Percentiles rank a stretch among this genome's conserved stretches.
These are phyloP conservation scores for Lagorchestes hirsutus DNA, from an alignment of 2,797 vertebrate species.

Conservation along the genomic window DNA sequence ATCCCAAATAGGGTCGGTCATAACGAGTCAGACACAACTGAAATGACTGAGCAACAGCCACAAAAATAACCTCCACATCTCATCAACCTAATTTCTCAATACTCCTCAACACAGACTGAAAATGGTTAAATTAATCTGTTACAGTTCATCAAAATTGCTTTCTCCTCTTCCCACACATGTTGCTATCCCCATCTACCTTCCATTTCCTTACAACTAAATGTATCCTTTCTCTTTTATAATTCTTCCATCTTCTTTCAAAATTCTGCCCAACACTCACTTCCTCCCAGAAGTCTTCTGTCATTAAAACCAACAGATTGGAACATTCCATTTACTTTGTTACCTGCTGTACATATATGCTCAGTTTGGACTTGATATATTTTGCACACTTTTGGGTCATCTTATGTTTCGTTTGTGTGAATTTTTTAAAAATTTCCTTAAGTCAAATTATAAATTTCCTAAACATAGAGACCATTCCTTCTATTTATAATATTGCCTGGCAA, in stretches of 20 bases:
- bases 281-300: background rate
- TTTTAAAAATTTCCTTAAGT: background rate
- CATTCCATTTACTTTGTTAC: background rate
- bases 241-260: background rate
- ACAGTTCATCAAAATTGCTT: background rate
- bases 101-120: background rate
- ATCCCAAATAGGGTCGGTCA: background rate
- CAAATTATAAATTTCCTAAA: conserved; percentile 22
- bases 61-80: background rate
- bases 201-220: background rate
- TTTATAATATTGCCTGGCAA: background rate
- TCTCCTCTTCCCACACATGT: background rate
- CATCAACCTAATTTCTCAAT: background rate
- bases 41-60: background rate
- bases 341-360: background rate
- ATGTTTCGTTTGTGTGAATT: background rate
- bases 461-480: background rate
- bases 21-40: background rate
- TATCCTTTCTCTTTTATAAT: background rate
- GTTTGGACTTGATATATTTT: background rate
- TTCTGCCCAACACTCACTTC: background rate
- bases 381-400: background rate
- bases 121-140: background rate
- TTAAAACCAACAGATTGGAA: background rate
- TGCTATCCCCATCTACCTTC: background rate